Evolutionary conservation across 1,140 invertebrate species (phyloP), one percentile per base, ranked within the genome.

Genomic region (Bombus ignitus): DNA sequence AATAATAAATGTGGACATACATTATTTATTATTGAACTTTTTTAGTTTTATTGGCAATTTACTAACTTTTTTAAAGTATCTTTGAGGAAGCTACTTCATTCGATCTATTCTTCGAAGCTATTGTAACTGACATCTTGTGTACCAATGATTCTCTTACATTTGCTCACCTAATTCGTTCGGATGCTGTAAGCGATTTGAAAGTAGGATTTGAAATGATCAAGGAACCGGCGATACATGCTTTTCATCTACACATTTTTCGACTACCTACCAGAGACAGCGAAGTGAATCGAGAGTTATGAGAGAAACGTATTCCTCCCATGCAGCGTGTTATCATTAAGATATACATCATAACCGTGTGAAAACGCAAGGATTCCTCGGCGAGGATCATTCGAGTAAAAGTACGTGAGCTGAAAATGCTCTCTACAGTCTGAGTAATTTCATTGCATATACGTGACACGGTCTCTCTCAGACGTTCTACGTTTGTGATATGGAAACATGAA

Each of bases 341-440:
- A 74, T 81, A 80, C 68, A 91, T 91, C 90, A 79, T 88, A 88
- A 87, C 81, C 87, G 87, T 90, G 89, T 88, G 90, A 91, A 91
- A 91, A 90, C 83, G 81, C 84, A 81, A 72, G 53, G 78, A 71
- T 35, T 72, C 25, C 70, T 22, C 39, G 71, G 76, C 32, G 35
- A 81, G 57, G 79, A 88, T 86, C 79, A 78, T 90, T 85, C 66
- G 65, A 78, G 66, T 47, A 70, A 22, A 70, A 53, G 71, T 77
- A 91, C 90, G 90, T 91, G 87, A 90, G 90, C 37, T 88, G 90
- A 88, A 90, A 91, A 84, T 90, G 81, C 35, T 83, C 35, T 80
- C 81, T 76, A 44, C 53, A 25, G 37, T 42, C 73, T 66, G 87
- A 84, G 87, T 88, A 91, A 91, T 90, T 87, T 91, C 87, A 88